Evolutionary conservation across 2,888 invertebrate genomes (phyloP), one percentile per base, ranked within the genome.

Genomic region (Drosophila kanekoi): DNA sequence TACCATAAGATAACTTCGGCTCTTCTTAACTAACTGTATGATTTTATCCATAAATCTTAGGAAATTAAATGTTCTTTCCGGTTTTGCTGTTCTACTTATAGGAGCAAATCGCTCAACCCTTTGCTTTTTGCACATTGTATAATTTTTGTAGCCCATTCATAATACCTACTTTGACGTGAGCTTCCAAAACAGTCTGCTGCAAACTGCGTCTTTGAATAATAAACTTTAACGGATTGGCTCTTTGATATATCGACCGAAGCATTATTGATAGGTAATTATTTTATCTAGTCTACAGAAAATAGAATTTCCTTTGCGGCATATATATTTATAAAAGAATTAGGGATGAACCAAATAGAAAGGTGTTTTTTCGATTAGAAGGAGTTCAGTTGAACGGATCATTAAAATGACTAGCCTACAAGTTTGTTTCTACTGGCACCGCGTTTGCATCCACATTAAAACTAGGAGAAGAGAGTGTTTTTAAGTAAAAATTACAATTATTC

Each of bases 101-200:
- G 23, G 1, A 23, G 23, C 23, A 23, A 1, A 6, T 23, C 23
- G 5, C 23, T 4, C 20, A 20, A 20, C 8, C 6, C 23, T 28
- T 28, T 0, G 8, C 8, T 8, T 8, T 28, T 28, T 8, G 8
- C 8, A 0, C 8, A 28, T 28, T 28, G 28, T 28, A 28, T 28
- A 28, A 28, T 28, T 28, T 28, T 28, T 8, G 28, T 28, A 2
- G 28, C 28, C 8, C 8, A 28, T 28, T n/a, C n/a, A 35, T 13
- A 20, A 20, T 49, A 61, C 56, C 3, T 54, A 81, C 81, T 64
- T 85, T 81, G 32, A 74, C 32, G 33, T 53, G 57, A 14, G 54
- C 59, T 52, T 85, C 74, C 38, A 74, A 71, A 52, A 81, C 52
- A 18, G 81, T 74, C 43, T 85, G 85, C 28, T 81, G 69, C n/a